Conservation (phyloP, 2,113 vertebrate species). For the Cairina moschata region DNA sequence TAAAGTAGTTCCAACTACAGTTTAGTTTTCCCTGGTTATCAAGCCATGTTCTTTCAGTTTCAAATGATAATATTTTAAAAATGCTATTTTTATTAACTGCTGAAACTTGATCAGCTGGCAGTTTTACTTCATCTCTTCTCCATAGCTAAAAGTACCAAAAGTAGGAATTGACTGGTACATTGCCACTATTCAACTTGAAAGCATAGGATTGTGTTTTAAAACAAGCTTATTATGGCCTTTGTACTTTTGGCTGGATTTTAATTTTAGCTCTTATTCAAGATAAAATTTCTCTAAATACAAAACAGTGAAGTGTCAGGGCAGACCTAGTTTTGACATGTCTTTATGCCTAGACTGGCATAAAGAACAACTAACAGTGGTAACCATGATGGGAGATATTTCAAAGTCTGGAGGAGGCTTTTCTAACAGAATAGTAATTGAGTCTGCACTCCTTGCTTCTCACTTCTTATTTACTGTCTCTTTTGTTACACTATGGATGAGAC, state of each 20-base stretch:
- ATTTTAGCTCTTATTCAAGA: background rate
- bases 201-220: background rate
- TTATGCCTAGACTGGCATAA: background rate
- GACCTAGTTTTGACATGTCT: background rate
- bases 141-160: background rate
- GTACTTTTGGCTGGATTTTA: background rate
- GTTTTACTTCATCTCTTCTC: background rate
- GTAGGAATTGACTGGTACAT: background rate
- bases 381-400: background rate
- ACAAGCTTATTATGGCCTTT: background rate
- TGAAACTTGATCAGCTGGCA: background rate
- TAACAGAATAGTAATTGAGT: constrained; percentile 11
- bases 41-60: background rate
- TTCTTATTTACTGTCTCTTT: constrained; percentile 20
- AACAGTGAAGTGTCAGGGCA: background rate
- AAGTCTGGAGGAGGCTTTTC: background rate
- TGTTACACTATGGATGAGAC: background rate
- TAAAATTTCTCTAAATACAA: background rate
- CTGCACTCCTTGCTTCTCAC: background rate
- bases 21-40: background rate
- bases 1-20: background rate
- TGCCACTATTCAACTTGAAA: background rate
- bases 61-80: background rate
- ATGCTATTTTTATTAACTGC: background rate
- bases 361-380: background rate